Evolutionary conservation across 2,113 vertebrate species (phyloP).

Genomic region (Zeus faber): DNA sequence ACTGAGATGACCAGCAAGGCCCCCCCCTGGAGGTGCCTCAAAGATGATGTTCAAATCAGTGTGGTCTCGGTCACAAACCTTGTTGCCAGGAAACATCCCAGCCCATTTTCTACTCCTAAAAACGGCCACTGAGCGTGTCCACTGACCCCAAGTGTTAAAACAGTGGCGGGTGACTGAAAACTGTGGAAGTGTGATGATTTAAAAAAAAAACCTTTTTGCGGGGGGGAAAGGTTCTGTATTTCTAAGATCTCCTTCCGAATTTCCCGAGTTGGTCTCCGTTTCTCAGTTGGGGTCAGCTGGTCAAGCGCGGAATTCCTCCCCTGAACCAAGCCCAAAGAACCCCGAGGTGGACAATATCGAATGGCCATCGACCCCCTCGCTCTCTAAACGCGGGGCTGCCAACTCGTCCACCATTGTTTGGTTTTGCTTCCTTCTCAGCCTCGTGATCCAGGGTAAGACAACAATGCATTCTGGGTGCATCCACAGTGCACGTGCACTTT

Average conservation of each 20-base stretch:
- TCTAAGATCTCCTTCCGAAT: too few species aligned
- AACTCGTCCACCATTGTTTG: constrained; percentile 38
- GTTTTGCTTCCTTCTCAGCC: constrained; percentile 40
- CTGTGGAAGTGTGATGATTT: too few species aligned
- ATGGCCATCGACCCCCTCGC: constrained; percentile 11
- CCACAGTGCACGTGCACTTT: constrained; percentile 48
- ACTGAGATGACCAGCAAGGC: not conserved
- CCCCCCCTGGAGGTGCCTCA: not conserved
- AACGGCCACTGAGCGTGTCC: too few species aligned
- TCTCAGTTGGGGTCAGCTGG: not conserved
- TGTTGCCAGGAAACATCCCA: constrained; percentile 71
- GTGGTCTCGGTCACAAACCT: constrained; percentile 51
- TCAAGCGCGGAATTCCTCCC: not conserved
- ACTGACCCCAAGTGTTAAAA: constrained; percentile 67
- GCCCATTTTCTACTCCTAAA: too few species aligned
- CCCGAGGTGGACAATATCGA: constrained; percentile 12
- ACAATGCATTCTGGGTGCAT: constrained; percentile 23
- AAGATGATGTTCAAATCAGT: constrained; percentile 38
- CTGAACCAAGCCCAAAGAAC: constrained; percentile 21
- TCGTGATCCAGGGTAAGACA: constrained; percentile 36
- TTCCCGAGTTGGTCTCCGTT: not conserved
- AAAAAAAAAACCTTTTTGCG: too few species aligned
- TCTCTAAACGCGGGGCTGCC: constrained; percentile 25
- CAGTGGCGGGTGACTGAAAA: too few species aligned
- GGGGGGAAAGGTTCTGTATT: too few species aligned